Conservation (phyloP, 2,113 vertebrate species). For the Scolopax mira region DNA sequence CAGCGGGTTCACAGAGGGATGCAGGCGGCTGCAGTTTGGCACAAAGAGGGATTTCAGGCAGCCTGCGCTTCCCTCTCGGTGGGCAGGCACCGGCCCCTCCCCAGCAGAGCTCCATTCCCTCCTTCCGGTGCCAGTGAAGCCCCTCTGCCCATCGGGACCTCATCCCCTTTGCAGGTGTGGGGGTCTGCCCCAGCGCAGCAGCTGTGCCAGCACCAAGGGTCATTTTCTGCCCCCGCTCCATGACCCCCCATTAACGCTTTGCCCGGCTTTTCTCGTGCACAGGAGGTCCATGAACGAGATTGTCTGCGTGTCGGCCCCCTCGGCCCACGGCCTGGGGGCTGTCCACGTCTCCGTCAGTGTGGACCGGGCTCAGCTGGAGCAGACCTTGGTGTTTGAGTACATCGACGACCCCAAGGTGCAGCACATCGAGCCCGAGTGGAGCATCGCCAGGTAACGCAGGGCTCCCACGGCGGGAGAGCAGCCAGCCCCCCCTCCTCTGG, state of each 20-base stretch:
- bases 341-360: constrained; percentile 90
- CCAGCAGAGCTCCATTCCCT: fast-evolving
- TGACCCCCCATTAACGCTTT: not conserved
- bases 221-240: fast-evolving
- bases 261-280: not conserved
- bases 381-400: constrained; percentile 89
- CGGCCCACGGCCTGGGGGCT: constrained; percentile 82
- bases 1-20: constrained; percentile 24
- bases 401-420: constrained; percentile 94
- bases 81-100: not conserved
- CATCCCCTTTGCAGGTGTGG: not conserved
- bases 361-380: constrained; percentile 86
- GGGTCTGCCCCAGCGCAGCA: not conserved
- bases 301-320: constrained; percentile 88
- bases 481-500: not conserved
- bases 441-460: constrained; percentile 87
- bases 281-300: constrained; percentile 93
- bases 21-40: constrained; percentile 11
- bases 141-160: not conserved
- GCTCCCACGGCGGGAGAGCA: not conserved
- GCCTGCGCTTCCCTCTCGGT: not conserved
- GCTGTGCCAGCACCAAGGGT: not conserved
- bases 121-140: not conserved
- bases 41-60: not conserved
- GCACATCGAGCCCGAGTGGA: constrained; percentile 95